These are phyloP conservation scores for Neopipo cinnamomea DNA, from an alignment of 2,113 vertebrate species.

Conservation along the genomic window DNA sequence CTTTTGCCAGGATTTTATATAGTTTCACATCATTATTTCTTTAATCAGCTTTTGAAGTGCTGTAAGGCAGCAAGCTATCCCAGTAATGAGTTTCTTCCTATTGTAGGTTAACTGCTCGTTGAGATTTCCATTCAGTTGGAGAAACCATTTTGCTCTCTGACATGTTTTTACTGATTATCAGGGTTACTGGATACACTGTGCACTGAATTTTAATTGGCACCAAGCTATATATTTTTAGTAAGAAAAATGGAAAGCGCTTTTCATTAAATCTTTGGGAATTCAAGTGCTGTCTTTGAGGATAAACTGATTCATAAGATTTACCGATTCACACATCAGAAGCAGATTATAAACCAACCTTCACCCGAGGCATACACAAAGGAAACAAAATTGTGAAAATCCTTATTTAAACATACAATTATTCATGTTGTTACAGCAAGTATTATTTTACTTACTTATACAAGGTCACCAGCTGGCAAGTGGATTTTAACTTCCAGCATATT, in stretches of 20 bases:
- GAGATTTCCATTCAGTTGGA: conserved; percentile 67
- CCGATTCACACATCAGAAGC: conserved; percentile 45
- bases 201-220: conserved; percentile 70
- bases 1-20: neutral
- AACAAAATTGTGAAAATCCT: conserved; percentile 46
- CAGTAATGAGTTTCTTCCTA: conserved; percentile 70
- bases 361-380: conserved; percentile 49
- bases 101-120: conserved; percentile 71
- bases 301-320: conserved; percentile 62
- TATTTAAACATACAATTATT: conserved; percentile 58
- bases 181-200: conserved; percentile 64
- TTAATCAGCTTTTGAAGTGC: conserved; percentile 70
- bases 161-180: conserved; percentile 74
- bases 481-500: conserved; percentile 56
- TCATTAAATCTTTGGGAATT: conserved; percentile 51
- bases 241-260: conserved; percentile 55
- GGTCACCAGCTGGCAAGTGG: conserved; percentile 48
- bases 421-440: conserved; percentile 17
- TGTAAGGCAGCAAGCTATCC: conserved; percentile 67
- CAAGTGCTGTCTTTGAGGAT: conserved; percentile 28
- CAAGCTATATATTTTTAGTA: conserved; percentile 57
- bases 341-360: conserved; percentile 58
- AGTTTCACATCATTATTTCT: conserved; percentile 46
- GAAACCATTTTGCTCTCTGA: conserved; percentile 49
- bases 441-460: conserved; percentile 44